Evolutionary conservation across 2,797 vertebrate species (phyloP), one percentile per base, ranked within the genome.

Genomic region (Pyrocephalus nanus): DNA sequence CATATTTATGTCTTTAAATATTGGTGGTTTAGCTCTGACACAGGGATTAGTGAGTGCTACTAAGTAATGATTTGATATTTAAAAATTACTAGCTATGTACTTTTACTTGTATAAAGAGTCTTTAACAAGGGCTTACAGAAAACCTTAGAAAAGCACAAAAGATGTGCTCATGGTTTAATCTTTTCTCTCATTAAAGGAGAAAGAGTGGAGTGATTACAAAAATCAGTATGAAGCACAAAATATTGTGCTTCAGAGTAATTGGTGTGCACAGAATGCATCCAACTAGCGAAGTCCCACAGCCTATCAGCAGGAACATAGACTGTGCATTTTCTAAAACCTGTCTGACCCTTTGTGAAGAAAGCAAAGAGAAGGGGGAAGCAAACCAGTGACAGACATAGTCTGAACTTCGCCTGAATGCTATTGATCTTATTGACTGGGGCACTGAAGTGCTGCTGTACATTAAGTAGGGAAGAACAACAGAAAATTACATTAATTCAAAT

Each of bases 401-500:
- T 82, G 71, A 95, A 71, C 67, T 77, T 87, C 80, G 66, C 9
- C 1, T 69, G 47, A 93, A 57, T 81, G 82, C 67, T 97, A 97
- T 97, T 94, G 97, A 98, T 97, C 95, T 93, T 84, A 97, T 94
- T 94, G 93, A 91, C 91, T 86, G 82, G 96, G 95, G 95, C 95
- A 95, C 81, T 62, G 85, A 95, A 97, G 91, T 96, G 86, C 85
- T 91, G 61, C 66, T 93, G 76, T 96, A 96, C 90, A 96, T 97
- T 97, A 96, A 96, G 92, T 53, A 96, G 78, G 85, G 77, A 95
- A 93, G 48, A 87, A 97, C 94, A 92, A 96, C 77, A 92, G 93
- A 97, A 97, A 96, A 97, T 96, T 96, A 90, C 86, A 96, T 97
- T 96, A 95, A 97, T 97, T 96, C 92, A 96, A 96, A 97, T 85